Conservation (phyloP, 2,797 vertebrate species). For the Acanthis flammea region DNA sequence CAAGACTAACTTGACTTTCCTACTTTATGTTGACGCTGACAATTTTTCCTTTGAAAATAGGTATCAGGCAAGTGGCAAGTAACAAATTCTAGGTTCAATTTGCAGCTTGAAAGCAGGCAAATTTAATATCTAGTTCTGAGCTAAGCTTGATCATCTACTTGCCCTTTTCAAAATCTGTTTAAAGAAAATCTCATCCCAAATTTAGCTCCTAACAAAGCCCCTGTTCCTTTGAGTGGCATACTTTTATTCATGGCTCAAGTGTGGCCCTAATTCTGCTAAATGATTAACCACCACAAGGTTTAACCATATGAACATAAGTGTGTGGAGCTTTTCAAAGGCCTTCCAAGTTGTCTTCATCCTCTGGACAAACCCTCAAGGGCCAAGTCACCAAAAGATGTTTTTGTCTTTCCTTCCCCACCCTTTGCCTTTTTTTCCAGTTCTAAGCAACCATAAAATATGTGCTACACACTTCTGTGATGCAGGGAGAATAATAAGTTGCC, state of each 20-base stretch:
- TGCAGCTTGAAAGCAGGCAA: not conserved
- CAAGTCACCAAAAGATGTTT: slow-evolving; percentile 28
- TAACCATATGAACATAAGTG: not conserved
- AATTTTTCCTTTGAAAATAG: not conserved
- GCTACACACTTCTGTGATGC: slow-evolving; percentile 26
- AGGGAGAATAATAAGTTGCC: slow-evolving; percentile 21
- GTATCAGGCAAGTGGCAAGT: not conserved
- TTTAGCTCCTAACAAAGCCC: not conserved
- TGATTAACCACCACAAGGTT: not conserved
- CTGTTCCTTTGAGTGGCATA: not conserved
- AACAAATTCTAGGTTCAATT: not conserved
- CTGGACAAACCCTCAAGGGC: not conserved
- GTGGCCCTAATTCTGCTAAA: not conserved
- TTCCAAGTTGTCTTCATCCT: not conserved
- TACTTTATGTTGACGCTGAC: not conserved
- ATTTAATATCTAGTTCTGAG: not conserved
- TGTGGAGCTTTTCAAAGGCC: slow-evolving; percentile 9
- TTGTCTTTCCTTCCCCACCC: slow-evolving; percentile 4
- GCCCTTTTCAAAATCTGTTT: not conserved
- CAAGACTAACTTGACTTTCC: not conserved
- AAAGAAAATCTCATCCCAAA: not conserved
- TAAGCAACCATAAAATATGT: slow-evolving; percentile 36
- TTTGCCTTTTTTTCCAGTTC: slow-evolving; percentile 11
- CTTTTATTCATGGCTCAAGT: not conserved
- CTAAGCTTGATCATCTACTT: not conserved